Base-by-base conservation (phyloP, 2,797 vertebrate genomes). In the Rhincodon typus region DNA sequence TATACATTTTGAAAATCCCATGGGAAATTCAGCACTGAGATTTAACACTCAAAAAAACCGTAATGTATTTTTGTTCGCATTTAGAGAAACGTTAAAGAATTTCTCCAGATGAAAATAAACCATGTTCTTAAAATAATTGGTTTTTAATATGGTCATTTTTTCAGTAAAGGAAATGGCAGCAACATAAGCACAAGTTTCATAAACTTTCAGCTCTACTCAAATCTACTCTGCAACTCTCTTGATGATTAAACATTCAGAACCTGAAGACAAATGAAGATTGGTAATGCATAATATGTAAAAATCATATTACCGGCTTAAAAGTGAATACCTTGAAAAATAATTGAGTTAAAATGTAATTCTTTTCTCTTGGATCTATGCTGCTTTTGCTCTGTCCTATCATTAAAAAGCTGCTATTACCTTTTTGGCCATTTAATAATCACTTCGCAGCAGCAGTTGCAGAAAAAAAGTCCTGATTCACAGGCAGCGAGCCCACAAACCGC, bases 21-120 rank as follows among this genome's bases (percentile, higher is more conserved):
- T 34, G 19, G 46, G 69, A 95, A 95, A n/a, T 72, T 50, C 70
- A 74, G 42, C 70, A 74, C 42, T 77, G 13, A 34, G 46, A n/a
- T 23, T 74, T 6, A 95, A 95, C 53, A 15, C 17, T 95, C n/a
- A 23, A 13, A 67, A 23, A 3, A 25, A 62, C 21, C 0, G 10
- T 25, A 72, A 77, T 42, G 21, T 50, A 30, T 53, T 53, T 1
- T 74, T 95, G 70, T 53, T 15, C n/a, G 27, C 30, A 50, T 50
- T 25, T 46, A 30, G 67, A 1, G 62, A 23, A 94, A n/a, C 70
- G 19, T 15, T 30, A 53, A 74, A 95, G 70, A 19, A 95, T 57
- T 74, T 74, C 50, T n/a, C 50, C 94, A 23, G 46, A 70, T 57
- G 94, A 74, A 77, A 95, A 95, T 77, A 77, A 95, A n/a, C 30